Evolutionary conservation across 2,888 invertebrate species (phyloP), one percentile per base, ranked within the genome.

Genomic region (Notocelia uddmanniana): DNA sequence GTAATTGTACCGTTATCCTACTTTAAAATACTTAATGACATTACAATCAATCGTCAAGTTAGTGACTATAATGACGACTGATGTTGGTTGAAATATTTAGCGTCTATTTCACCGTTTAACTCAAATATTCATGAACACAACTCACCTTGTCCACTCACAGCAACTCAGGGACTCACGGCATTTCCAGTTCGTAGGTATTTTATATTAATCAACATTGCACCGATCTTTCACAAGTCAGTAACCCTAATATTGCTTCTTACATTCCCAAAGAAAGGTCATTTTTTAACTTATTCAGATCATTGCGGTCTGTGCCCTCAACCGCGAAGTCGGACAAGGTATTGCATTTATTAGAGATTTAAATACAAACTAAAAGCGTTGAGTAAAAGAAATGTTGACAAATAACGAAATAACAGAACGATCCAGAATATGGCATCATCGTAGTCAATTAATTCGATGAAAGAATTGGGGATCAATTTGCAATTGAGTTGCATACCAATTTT

Each of bases 131-230:
- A 18, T 57, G 5, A 0, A 8, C 2, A 13, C 34, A 71, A 23
- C 50, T 68, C 34, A 68, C 72, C 72, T 68, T 66, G 41, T 18
- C 48, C 62, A 55, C 37, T 55, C 19, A 41, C 55, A 62, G 55
- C 62, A 48, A 52, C 37, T 23, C 15, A 54, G 37, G 45, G 19
- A 72, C 67, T 71, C 63, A 11, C 26, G 37, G 5, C n/a, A 37
- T 21, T 41, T 9, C 23, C 37, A 48, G 50, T 26, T 67, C 74
- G 79, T 76, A 82, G 86, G 85, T 89, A 84, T 88, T 92, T 93
- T 93, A 92, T 93, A 93, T 92, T 92, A 91, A 88, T 80, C 75
- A 77, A 76, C 81, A 82, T 91, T 90, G 92, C 90, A 78, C 81
- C 77, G 77, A 60, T 86, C 82, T 93, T 91, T 89, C 91, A 85